Evolutionary conservation across 2,797 vertebrate species (phyloP), one percentile per base, ranked within the genome.

Genomic region (Capromys pilorides): DNA sequence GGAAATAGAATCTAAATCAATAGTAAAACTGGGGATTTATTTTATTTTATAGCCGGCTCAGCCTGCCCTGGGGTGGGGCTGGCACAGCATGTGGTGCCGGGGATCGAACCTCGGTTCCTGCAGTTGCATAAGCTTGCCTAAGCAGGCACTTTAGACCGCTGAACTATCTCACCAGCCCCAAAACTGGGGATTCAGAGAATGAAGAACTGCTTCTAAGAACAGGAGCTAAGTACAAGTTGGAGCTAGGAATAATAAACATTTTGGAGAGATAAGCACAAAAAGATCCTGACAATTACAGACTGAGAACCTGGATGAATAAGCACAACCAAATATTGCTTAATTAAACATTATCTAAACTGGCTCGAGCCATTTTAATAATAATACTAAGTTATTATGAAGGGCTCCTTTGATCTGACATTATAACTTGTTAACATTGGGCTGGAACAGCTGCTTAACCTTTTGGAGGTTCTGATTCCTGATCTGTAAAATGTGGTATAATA

Each of bases 221-320:
- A 90, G 59, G n/a, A 94, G 4, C 11, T 91, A 59, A 88, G 41
- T 59, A 93, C 24, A 84, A 45, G 18, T 39, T 82, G 59, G 39
- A 91, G 61, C 69, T 93, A 95, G 88, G 22, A 96, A 86, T 94
- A 95, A 94, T 36, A 88, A 39, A 49, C 39, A 78, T 77, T 73
- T 89, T 39, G 71, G n/a, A 26, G 77, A 88, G 75, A 73, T 33
- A 91, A 83, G 59, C 13, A 80, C 33, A 83, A 62, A 77, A 95
- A 92, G 28, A 71, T 5, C 59, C 39, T 66, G 57, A 51, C 86
- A 21, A 51, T 62, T 87, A 95, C 24, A 91, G 61, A 86, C 18
- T 93, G 67, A 93, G 61, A 85, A 91, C 11, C 66, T 89, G 11
- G 77, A 89, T 86, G 26, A 86, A 89, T 62, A 96, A 88, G 86